Base-by-base conservation (phyloP, 2,888 invertebrate genomes). In the Clepsis dumicolana region DNA sequence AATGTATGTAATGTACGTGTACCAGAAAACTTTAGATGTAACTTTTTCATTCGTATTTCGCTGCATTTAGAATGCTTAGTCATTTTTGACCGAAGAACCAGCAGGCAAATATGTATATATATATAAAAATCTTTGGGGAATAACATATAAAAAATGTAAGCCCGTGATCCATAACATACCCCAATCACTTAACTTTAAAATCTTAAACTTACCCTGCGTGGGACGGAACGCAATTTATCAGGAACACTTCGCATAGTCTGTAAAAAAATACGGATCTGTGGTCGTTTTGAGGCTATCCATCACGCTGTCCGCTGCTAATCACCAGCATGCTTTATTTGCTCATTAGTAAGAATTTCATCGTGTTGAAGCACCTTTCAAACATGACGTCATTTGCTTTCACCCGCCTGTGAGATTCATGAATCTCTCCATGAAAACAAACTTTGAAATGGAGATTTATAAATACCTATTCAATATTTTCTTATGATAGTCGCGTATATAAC, bases 231-330 rank as follows among this genome's bases (percentile, higher is more conserved):
- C 21, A 27, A 62, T 54, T 56, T 27, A 54, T 25, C 52, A 44
- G 38, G 56, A 62, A 56, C 48, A 48, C 32, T 52, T 12, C 10
- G 21, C 21, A 21, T 48, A 48, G 48, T 21, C 16, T n/a, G 29
- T 25, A 67, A 63, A 62, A 66, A 67, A 67, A 41, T 62, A 67
- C 50, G 67, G 62, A 67, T 67, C 62, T 50, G 56, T 35, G 67
- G 61, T 48, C 48, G 54, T 66, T 66, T 57, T 57, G 56, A 61
- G 21, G 57, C 16, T 18, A 62, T 67, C 62, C 67, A 63, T 67
- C 62, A 67, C 41, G n/a, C 41, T 59, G 57, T 41, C 57, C 67
- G 62, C 38, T n/a, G 44, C 56, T 56, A 59, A 61, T 63, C 67
- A 54, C 21, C n/a, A 18, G 21, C 60, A 2, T 35, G 54, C 48